A percentile compares a stretch with the other conserved stretches of the same genome.
phyloP scores from a whole-genome alignment of 2,888 invertebrate genomes.

The Callosobruchus maculatus region DNA sequence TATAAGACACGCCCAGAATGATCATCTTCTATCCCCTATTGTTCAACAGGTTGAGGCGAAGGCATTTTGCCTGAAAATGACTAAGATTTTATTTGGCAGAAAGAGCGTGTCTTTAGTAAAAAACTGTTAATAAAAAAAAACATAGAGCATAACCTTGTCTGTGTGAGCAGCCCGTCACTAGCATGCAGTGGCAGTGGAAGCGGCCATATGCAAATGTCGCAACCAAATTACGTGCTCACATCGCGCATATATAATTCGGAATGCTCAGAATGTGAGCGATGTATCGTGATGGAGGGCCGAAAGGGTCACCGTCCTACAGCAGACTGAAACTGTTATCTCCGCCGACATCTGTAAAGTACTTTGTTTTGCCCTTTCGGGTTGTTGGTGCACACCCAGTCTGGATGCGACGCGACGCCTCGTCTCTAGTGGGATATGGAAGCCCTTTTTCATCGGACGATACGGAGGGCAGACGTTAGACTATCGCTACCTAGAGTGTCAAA shows the following conservation, averaged over 20 bases:
- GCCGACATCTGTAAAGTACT: conserved; percentile 31
- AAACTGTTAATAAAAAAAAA: too few species aligned
- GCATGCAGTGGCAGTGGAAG: conserved; percentile 25
- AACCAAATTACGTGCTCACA: conserved; percentile 49
- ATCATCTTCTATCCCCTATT: too few species aligned
- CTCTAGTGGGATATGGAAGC: background rate
- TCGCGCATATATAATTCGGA: conserved; percentile 45
- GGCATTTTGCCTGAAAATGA: too few species aligned
- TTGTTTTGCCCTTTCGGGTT: conserved; percentile 6
- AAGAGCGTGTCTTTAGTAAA: too few species aligned
- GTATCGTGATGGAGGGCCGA: background rate
- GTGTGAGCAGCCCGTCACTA: background rate
- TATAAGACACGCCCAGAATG: too few species aligned
- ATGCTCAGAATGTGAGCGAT: conserved; percentile 17
- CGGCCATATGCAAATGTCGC: conserved; percentile 50
- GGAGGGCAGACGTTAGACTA: background rate
- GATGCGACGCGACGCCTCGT: background rate
- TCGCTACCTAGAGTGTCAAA: background rate
- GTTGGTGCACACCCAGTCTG: background rate
- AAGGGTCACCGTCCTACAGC: background rate
- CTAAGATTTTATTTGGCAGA: too few species aligned
- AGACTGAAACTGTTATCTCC: conserved; percentile 24
- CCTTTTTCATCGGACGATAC: background rate
- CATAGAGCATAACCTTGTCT: too few species aligned
- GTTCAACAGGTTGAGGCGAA: too few species aligned